Evolutionary conservation across 1,140 invertebrate species (phyloP).

Genomic region (Bradynema listronoti): DNA sequence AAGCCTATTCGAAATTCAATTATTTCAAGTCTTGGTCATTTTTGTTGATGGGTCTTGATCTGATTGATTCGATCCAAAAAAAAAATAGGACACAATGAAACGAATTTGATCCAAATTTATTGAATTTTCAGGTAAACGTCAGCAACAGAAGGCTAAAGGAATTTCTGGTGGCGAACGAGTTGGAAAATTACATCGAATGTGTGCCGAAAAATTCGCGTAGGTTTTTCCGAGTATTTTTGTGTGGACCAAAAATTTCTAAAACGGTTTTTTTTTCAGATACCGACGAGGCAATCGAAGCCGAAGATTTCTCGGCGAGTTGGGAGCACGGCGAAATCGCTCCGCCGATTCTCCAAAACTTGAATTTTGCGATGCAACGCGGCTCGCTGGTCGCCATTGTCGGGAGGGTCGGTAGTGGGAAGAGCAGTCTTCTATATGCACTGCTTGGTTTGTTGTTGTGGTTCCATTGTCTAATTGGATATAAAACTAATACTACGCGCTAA

Average conservation of each 20-base stretch:
- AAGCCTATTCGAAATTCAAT: too few relatives aligned
- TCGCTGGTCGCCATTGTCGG: constrained; percentile 23
- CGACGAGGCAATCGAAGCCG: constrained; percentile 24
- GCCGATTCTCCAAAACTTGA: constrained; percentile 21
- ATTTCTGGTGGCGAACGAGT: constrained; percentile 52
- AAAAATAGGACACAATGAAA: too few relatives aligned
- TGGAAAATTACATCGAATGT: constrained; percentile 28
- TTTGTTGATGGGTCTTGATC: too few relatives aligned
- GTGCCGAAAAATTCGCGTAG: constrained; percentile 7
- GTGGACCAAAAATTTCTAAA: constrained; percentile 1
- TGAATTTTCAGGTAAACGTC: constrained; percentile 48
- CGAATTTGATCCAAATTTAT: too few relatives aligned
- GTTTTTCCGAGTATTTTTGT: constrained; percentile 3
- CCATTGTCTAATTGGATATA: constrained; percentile 8
- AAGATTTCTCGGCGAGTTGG: constrained; percentile 44
- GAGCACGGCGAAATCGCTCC: constrained; percentile 39
- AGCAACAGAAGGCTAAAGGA: constrained; percentile 50
- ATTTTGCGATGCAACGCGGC: constrained; percentile 24
- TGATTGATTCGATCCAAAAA: too few relatives aligned
- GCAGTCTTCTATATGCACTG: constrained; percentile 27
- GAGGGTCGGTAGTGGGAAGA: constrained; percentile 34
- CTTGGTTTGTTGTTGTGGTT: constrained; percentile 45
- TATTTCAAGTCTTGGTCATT: too few relatives aligned
- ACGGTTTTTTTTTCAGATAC: constrained; percentile 13
- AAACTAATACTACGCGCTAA: constrained; percentile 1